Evolutionary conservation across 1,140 invertebrate species (phyloP).

Genomic region (Pararge aegeria): DNA sequence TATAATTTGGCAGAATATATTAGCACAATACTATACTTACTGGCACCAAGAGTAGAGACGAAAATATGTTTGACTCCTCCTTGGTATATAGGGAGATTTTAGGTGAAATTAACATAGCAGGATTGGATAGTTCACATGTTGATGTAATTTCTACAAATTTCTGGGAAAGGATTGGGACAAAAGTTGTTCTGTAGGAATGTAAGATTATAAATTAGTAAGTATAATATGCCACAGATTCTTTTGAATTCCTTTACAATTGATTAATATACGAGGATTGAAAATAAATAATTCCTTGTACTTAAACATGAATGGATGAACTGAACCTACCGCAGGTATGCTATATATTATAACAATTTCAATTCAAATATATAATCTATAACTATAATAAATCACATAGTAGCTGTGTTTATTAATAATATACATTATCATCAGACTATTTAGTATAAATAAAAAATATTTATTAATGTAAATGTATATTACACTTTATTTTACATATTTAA

Average conservation of each 20-base stretch:
- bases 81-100: too few species aligned
- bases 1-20: not conserved
- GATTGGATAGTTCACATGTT: too few species aligned
- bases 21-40: not conserved
- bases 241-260: too few species aligned
- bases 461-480: not conserved
- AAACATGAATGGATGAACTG: too few species aligned
- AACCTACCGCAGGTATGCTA: not conserved
- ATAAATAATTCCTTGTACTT: too few species aligned
- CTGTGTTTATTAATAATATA: constrained; percentile 16
- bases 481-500: not conserved
- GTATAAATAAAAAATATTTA: constrained; percentile 11
- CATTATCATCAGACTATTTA: constrained; percentile 22
- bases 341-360: constrained; percentile 15
- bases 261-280: too few species aligned
- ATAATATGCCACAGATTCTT: not conserved
- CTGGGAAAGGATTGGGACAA: not conserved
- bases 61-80: too few species aligned
- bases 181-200: not conserved
- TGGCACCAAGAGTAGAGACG: too few species aligned
- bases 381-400: constrained; percentile 25
- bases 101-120: too few species aligned
- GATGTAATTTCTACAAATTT: too few species aligned
- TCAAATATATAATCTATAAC: constrained; percentile 20
- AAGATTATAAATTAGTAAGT: not conserved